Percentiles rank a stretch among this genome's conserved stretches.
Evolutionary conservation across 1,140 invertebrate species (phyloP).

Genomic region (Saccostrea glomerata): DNA sequence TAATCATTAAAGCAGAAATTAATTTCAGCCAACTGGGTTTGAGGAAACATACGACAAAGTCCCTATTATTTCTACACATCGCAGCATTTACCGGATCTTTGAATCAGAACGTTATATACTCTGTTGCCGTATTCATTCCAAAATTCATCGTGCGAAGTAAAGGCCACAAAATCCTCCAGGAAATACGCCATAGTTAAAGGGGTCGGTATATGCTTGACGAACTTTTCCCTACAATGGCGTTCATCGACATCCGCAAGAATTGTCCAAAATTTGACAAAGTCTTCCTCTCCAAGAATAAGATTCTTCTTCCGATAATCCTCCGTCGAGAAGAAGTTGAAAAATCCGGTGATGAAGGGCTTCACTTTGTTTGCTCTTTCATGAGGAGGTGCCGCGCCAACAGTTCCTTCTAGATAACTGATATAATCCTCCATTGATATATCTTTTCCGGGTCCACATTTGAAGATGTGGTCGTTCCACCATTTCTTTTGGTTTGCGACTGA

Average conservation of each 20-base stretch:
- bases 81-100: no score
- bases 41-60: no score
- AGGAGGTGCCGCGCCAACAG: background rate
- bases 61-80: no score
- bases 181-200: background rate
- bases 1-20: no score
- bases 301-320: slow-evolving; percentile 1
- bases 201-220: background rate
- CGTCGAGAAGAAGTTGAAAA: background rate
- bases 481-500: slow-evolving; percentile 1
- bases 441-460: slow-evolving; percentile 17
- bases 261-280: slow-evolving; percentile 1
- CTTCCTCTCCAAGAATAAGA: background rate
- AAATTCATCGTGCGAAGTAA: background rate
- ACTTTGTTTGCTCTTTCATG: background rate
- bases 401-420: background rate
- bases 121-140: background rate
- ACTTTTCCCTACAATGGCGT: background rate
- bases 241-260: background rate
- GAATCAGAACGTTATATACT: background rate
- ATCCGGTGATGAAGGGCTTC: background rate
- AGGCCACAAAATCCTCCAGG: background rate
- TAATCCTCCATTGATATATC: slow-evolving; percentile 25
- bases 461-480: slow-evolving; percentile 33
- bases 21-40: no score